Evolutionary conservation across 2,113 vertebrate genomes (phyloP).

Genomic region (Cyanocitta stelleri): DNA sequence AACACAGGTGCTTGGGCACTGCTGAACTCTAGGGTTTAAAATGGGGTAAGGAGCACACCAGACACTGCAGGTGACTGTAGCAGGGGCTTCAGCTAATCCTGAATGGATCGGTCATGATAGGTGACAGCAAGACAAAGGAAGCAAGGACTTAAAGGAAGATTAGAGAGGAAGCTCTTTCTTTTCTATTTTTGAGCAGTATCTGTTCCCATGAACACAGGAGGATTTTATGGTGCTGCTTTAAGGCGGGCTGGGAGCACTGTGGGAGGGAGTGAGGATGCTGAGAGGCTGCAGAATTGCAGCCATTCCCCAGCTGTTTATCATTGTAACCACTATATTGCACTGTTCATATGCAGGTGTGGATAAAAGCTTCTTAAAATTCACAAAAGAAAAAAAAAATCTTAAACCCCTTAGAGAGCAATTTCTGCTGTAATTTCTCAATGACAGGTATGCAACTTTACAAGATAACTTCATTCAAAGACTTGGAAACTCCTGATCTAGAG

Average conservation of each 20-base stretch:
- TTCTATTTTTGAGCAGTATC: background rate
- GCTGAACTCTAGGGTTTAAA: background rate
- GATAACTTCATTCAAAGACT: background rate
- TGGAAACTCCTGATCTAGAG: background rate
- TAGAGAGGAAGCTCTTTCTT: background rate
- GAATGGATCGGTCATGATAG: rapidly evolving
- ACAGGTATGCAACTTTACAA: background rate
- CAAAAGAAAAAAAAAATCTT: background rate
- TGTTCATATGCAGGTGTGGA: background rate
- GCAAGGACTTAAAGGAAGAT: background rate
- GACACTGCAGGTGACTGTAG: background rate
- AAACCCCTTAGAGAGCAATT: background rate
- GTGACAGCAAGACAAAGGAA: background rate
- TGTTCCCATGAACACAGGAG: background rate
- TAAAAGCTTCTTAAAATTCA: background rate
- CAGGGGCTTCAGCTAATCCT: background rate
- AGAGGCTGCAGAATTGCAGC: background rate
- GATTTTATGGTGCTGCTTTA: background rate
- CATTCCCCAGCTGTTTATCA: background rate
- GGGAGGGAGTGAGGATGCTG: background rate
- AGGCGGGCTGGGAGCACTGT: background rate
- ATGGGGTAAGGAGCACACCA: background rate
- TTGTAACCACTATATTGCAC: background rate
- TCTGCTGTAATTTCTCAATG: background rate
- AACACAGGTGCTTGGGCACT: background rate